Percentiles rank a stretch among this genome's conserved stretches.
Conservation (phyloP, 2,888 invertebrate species). For the Ennomos erosarius region DNA sequence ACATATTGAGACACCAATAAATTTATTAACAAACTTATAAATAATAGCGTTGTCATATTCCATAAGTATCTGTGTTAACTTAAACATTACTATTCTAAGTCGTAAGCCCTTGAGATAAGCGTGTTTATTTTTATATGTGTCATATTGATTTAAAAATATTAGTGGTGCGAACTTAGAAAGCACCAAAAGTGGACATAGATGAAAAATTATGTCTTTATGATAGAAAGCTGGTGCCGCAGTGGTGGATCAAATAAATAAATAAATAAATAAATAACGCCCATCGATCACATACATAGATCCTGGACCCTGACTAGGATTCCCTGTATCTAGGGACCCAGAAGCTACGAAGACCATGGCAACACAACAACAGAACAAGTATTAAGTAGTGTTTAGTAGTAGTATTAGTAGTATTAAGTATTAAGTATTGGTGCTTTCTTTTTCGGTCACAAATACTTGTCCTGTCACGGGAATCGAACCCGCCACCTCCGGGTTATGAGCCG, state of each 20-base stretch:
- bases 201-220: slow-evolving; percentile 26
- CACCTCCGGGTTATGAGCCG: too few relatives aligned
- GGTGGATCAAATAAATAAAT: slow-evolving; percentile 14
- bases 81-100: slow-evolving; percentile 34
- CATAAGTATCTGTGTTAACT: slow-evolving; percentile 14
- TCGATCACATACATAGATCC: too few relatives aligned
- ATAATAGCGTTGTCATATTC: slow-evolving; percentile 53
- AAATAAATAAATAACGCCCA: too few relatives aligned
- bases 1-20: slow-evolving; percentile 64
- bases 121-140: slow-evolving; percentile 20
- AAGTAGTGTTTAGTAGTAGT: too few relatives aligned
- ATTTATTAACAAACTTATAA: slow-evolving; percentile 81
- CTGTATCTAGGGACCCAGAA: too few relatives aligned
- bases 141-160: slow-evolving; percentile 49
- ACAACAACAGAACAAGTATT: too few relatives aligned
- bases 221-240: slow-evolving; percentile 23
- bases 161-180: slow-evolving; percentile 76
- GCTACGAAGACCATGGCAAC: too few relatives aligned
- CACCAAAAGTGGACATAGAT: slow-evolving; percentile 29
- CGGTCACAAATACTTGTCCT: too few relatives aligned
- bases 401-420: too few relatives aligned
- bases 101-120: slow-evolving; percentile 33
- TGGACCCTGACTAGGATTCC: too few relatives aligned
- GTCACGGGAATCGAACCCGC: too few relatives aligned
- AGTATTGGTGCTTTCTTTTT: too few relatives aligned